phyloP scores from a whole-genome alignment of 2,888 invertebrate species.

The Lissonota sp. region DNA sequence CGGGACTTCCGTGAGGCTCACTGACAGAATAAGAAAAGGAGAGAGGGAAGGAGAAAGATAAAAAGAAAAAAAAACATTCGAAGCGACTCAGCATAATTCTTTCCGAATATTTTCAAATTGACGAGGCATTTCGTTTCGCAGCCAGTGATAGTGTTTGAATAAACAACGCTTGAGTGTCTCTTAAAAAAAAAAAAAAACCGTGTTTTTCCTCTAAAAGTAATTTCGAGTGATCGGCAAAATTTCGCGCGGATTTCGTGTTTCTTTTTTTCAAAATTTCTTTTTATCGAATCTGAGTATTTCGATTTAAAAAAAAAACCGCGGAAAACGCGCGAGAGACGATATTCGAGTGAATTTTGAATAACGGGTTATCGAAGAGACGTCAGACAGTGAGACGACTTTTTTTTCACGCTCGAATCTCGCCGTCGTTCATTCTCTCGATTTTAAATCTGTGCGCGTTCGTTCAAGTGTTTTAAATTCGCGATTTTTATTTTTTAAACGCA shows the following conservation, averaged over 20 bases:
- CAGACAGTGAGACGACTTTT: neutral
- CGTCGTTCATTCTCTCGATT: too few relatives aligned
- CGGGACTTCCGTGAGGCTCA: conserved; percentile 18
- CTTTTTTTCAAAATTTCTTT: too few relatives aligned
- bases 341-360: conserved; percentile 51
- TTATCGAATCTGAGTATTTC: too few relatives aligned
- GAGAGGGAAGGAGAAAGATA: conserved; percentile 6
- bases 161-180: neutral
- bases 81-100: neutral
- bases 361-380: conserved; percentile 56
- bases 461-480: too few relatives aligned
- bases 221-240: too few relatives aligned
- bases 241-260: too few relatives aligned
- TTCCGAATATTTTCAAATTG: neutral
- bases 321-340: neutral
- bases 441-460: too few relatives aligned
- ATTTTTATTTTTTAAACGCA: too few relatives aligned
- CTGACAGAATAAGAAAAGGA: conserved; percentile 12
- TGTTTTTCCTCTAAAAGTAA: too few relatives aligned
- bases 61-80: neutral
- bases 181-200: too few relatives aligned
- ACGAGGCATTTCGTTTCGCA: conserved; percentile 1
- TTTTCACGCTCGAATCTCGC: neutral
- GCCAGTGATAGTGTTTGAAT: neutral
- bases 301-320: neutral